Evolutionary conservation across 2,113 vertebrate genomes (phyloP), one percentile per base, ranked within the genome.

Genomic region (Syrmaticus mikado): DNA sequence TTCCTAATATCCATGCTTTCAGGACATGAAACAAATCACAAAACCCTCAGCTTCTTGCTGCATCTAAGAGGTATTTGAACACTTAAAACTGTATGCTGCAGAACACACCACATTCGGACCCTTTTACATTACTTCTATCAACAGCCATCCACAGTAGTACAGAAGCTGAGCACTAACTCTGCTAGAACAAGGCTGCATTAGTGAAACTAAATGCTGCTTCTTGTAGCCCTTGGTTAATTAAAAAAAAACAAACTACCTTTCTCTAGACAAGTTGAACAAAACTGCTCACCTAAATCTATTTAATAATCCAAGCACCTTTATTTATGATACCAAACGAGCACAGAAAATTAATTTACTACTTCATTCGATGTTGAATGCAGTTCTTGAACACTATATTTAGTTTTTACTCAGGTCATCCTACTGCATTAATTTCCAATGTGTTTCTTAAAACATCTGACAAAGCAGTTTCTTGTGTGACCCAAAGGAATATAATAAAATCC

Each of bases 281-380:
- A 65, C 85, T 87, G 66, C 85, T 93, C 89, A 89, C 75, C 58
- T 32, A 52, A 85, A 16, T 72, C 71, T 74, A 79, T 65, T 80
- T 85, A 94, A 94, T 94, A 95, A 87, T 91, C 57, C 71, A 94
- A 41, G 45, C 53, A 72, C 76, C 74, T 70, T 87, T 85, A 43
- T 95, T 85, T 91, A 87, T 89, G 74, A 92, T 93, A 82, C 18
- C 21, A 85, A 96, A 95, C 46, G 61, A 93, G 43, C 73, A 87
- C n/a, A 96, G 71, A 96, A 85, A 82, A 96, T 94, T 97, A 72
- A 97, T 96, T 97, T 95, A 94, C 72, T 94, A 43, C 92, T 95
- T 95, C 71, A 77, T 66, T 92, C 83, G 92, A 45, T 73, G 68
- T 83, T 93, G 75, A 96, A 91, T 96, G 73, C 89, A 83, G 70